Base-by-base conservation (phyloP, 2,888 invertebrate genomes). In the Trilocha varians region DNA sequence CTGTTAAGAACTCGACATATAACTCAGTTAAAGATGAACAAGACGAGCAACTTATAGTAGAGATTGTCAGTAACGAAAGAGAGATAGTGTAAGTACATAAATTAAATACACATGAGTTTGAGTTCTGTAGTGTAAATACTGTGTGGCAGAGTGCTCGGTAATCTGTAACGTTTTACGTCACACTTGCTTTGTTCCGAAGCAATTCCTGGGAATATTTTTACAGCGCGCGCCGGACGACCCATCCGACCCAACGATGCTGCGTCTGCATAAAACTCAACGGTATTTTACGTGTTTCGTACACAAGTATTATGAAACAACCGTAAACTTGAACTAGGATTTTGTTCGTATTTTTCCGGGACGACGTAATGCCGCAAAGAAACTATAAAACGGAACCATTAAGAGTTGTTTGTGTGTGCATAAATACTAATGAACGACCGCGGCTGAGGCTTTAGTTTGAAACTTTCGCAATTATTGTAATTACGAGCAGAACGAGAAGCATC, bases 381-480 rank as follows among this genome's bases (percentile, higher is more conserved):
- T 62, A 63, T 57, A 58, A 64, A 65, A 62, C 57, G 53, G 59
- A 58, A 61, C 63, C 59, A 68, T 70, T 66, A 65, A 60, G 62
- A 62, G 54, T 70, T 70, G 68, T 69, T 72, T 67, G 69, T 65
- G 64, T 61, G 60, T 67, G 69, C 69, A 71, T 69, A 73, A 76
- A 76, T 70, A 72, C 65, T 68, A 74, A 76, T 70, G 68, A 78
- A 78, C 71, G 69, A 70, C 67, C 58, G 65, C 60, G 62, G 67
- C 70, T 71, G 70, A 74, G 70, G 59, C 64, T 68, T 66, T 65
- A 69, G 70, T 69, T 70, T 54, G 63, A 72, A 82, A 83, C 67
- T 85, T 84, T 78, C 63, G 79, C 75, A 80, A 82, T 83, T 80
- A 83, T 77, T 76, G 71, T 78, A 78, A 82, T 80, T 79, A 80